phyloP scores from a whole-genome alignment of 2,888 invertebrate genomes.

The Amblyjoppa fuscipennis region DNA sequence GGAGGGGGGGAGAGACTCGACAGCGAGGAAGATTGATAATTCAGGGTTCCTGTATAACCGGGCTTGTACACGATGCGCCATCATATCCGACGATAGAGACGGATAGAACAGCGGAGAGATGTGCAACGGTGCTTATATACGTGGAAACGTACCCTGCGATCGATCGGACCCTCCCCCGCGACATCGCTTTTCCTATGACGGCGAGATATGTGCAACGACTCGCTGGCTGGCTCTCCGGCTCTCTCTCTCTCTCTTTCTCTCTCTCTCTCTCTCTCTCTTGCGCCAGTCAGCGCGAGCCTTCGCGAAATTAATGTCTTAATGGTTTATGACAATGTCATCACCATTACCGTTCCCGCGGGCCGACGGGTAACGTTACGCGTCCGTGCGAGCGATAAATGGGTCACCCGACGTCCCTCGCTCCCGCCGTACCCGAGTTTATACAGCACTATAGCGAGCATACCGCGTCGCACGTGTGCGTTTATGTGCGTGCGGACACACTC shows the following conservation, averaged over 20 bases:
- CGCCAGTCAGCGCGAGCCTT: slow-evolving; percentile 52
- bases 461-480: slow-evolving; percentile 63
- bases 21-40: slow-evolving; percentile 69
- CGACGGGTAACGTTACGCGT: slow-evolving; percentile 63
- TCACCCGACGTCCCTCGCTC: slow-evolving; percentile 71
- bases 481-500: slow-evolving; percentile 42
- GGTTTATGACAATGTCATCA: slow-evolving; percentile 73
- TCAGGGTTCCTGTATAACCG: slow-evolving; percentile 61
- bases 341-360: slow-evolving; percentile 66
- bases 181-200: slow-evolving; percentile 48
- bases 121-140: slow-evolving; percentile 25
- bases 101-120: slow-evolving; percentile 36
- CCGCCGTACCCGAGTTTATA: slow-evolving; percentile 60
- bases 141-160: slow-evolving; percentile 53
- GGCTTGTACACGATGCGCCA: slow-evolving; percentile 49
- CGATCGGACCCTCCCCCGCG: slow-evolving; percentile 63
- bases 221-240: not conserved
- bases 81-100: slow-evolving; percentile 55
- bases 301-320: slow-evolving; percentile 73
- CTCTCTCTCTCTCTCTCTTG: not conserved
- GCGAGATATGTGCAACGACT: slow-evolving; percentile 1
- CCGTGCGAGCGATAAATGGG: slow-evolving; percentile 79
- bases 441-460: slow-evolving; percentile 8
- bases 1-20: slow-evolving; percentile 53
- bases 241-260: no score